Evolutionary conservation across 2,797 vertebrate genomes (phyloP), one percentile per base, ranked within the genome.

Genomic region (Mionectes olivaceus): DNA sequence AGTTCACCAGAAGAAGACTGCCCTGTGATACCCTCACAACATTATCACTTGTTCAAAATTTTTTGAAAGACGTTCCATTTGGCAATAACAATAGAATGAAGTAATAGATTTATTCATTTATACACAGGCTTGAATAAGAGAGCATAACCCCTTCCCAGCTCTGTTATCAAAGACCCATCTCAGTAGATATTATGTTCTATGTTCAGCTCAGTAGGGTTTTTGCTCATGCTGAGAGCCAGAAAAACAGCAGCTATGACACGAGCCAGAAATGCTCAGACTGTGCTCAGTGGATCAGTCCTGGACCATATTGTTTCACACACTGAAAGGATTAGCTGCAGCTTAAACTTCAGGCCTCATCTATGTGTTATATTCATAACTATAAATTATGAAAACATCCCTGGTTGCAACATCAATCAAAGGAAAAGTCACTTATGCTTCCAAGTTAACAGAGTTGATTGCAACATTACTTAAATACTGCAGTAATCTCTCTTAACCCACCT

Each of bases 51-150:
- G 24, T 8, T 75, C 1, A 1, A 75, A 74, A 61, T 17, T 63
- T 91, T 94, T 16, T 75, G 46, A 75, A 88, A 92, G 70, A 50
- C 30, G 27, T 85, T 79, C 44, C 47, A 68, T 71, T 83, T 86
- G 69, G 46, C 77, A 92, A 30, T 65, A 83, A 71, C 33, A 81
- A 83, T 9, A 64, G 33, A 83, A 77, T 64, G 37, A 86, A 88
- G 56, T 46, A 90, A 84, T 55, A 73, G 46, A 55, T 85, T 94
- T 86, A 83, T 77, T 86, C 65, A 88, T 61, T 90, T 89, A 53
- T 64, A 83, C 33, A 87, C 33, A 61, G 43, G 30, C 46, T 83
- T 86, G 44, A 87, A 70, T 67, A 87, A 76, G 24, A 92, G n/a
- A 83, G 41, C 52, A 83, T 46, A 95, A 70, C 68, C 56, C 94